phyloP scores from a whole-genome alignment of 2,888 invertebrate species.

The Lasioglossum vierecki region DNA sequence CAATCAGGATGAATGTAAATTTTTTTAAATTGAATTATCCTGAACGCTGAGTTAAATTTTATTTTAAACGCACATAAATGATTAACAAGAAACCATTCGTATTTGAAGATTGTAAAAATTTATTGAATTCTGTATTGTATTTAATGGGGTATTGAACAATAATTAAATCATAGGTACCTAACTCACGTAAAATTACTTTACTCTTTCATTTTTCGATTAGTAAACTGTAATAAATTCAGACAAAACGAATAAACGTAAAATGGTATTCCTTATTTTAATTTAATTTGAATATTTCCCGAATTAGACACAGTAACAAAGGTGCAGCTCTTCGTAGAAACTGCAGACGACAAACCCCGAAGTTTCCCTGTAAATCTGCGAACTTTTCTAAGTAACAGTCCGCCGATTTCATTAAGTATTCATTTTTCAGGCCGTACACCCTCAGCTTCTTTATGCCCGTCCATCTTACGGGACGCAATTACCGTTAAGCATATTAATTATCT shows the following conservation, averaged over 20 bases:
- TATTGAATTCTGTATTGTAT: no score
- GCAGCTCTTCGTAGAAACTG: neutral
- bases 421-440: neutral
- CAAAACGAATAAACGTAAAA: neutral
- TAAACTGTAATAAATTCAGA: neutral
- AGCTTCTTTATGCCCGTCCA: neutral
- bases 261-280: neutral
- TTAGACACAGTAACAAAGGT: neutral
- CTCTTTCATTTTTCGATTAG: neutral
- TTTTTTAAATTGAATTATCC: no score
- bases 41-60: no score
- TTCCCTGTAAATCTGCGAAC: conserved; percentile 19
- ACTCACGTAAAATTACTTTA: neutral
- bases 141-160: no score
- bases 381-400: conserved; percentile 1
- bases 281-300: neutral
- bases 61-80: no score
- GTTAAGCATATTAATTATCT: conserved; percentile 23
- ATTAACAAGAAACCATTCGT: no score
- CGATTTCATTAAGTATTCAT: conserved; percentile 30
- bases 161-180: neutral
- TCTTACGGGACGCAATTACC: conserved; percentile 17
- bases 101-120: no score
- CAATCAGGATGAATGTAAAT: no score
- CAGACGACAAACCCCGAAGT: neutral